phyloP scores from a whole-genome alignment of 2,888 invertebrate genomes.

The Drosophila flavopinicola region DNA sequence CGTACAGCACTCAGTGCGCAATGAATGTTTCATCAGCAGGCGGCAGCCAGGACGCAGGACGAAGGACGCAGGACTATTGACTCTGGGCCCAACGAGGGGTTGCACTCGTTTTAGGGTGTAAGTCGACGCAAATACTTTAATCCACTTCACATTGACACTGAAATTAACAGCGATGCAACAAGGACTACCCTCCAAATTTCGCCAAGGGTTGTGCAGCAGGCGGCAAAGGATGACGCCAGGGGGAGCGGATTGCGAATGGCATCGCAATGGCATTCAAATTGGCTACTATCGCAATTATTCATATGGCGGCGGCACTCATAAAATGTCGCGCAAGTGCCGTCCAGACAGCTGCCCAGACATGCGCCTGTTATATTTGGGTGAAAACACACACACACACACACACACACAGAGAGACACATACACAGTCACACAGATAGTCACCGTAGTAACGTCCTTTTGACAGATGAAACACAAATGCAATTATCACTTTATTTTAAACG shows the following conservation, averaged over 20 bases:
- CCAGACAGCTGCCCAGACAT: conserved; percentile 32
- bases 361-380: conserved; percentile 15
- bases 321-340: conserved; percentile 71
- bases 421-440: conserved; percentile 8
- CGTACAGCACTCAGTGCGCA: conserved; percentile 28
- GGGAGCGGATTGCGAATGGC: not conserved
- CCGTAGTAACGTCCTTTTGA: conserved; percentile 71
- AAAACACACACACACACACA: conserved; percentile 3
- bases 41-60: conserved; percentile 1
- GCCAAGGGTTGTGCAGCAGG: conserved; percentile 5
- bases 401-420: not conserved
- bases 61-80: conserved; percentile 21
- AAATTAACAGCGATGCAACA: conserved; percentile 61
- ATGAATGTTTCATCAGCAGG: conserved; percentile 49
- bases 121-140: conserved; percentile 79
- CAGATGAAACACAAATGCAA: conserved; percentile 81
- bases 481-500: conserved; percentile 81
- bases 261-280: conserved; percentile 69
- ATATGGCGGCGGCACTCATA: conserved; percentile 79
- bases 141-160: conserved; percentile 79
- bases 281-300: conserved; percentile 81
- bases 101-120: conserved; percentile 73
- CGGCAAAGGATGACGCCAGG: not conserved
- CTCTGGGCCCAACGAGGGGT: conserved; percentile 55
- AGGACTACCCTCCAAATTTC: conserved; percentile 53